Evolutionary conservation across 2,888 invertebrate species (phyloP), one percentile per base, ranked within the genome.

Genomic region (Acanthoscelides obtectus): DNA sequence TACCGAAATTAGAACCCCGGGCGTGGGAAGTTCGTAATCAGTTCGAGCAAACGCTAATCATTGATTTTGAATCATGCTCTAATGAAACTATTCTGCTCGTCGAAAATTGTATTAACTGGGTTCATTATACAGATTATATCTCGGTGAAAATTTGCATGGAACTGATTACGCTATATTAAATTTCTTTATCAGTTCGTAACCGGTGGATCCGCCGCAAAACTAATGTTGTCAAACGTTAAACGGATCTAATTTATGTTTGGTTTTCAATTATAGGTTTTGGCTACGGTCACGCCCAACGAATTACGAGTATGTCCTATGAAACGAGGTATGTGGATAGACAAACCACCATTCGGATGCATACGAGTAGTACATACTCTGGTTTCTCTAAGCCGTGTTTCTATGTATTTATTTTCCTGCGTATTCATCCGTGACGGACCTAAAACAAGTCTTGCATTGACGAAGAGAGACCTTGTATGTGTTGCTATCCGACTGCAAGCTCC

Each of bases 11-110:
- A 17, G 17, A 12, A 17, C 45, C 45, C 17, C 8, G 45, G 17
- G 45, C 45, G 12, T 12, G 45, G 45, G 45, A 45, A 45, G 45
- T 45, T 45, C 45, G 45, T 45, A 45, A 45, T 45, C 45, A 45
- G 5, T 45, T 45, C 45, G 45, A 73, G 70, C 74, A 68, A 73
- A 72, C 72, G 71, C 73, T 73, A 70, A 74, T 72, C 72, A 74
- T 72, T 72, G 73, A 73, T 74, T 74, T 73, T 73, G 72, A 73
- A 73, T 72, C 71, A 69, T 69, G 69, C 69, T 71, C 69, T 75
- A 76, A 76, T 76, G 76, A 75, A 77, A 74, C 72, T 72, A 72
- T 75, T 75, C 73, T 72, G 73, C 70, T 73, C 73, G 45, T 45
- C 45, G 45, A 45, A 45, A 45, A 45, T 45, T 45, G 17, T 45